Percentiles rank a stretch among this genome's conserved stretches.
These are phyloP conservation scores for Cyrtodaria siliqua DNA, from an alignment of 2,888 invertebrate genomes.

Conservation along the genomic window DNA sequence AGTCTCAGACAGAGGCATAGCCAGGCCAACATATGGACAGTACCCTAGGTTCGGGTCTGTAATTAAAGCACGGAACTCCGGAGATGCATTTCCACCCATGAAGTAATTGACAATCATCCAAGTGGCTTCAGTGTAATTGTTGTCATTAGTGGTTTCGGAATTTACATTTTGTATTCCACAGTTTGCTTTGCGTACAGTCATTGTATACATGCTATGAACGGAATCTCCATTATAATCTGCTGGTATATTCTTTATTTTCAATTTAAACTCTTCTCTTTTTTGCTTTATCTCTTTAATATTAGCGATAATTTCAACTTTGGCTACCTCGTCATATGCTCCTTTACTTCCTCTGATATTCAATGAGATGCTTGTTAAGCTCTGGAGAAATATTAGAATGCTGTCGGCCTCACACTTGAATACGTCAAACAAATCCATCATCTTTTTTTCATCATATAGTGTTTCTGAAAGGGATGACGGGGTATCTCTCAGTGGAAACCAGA, in stretches of 20 bases:
- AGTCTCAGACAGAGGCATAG: slow-evolving; percentile 14
- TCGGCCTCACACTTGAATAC: slow-evolving; percentile 77
- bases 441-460: slow-evolving; percentile 68
- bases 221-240: not conserved
- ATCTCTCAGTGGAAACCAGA: slow-evolving; percentile 80
- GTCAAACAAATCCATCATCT: slow-evolving; percentile 70
- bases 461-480: slow-evolving; percentile 73
- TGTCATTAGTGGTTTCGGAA: slow-evolving; percentile 9
- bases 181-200: not conserved
- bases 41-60: slow-evolving; percentile 23
- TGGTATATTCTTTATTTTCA: not conserved
- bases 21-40: slow-evolving; percentile 43
- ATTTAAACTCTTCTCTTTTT: not conserved
- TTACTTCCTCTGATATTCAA: slow-evolving; percentile 1
- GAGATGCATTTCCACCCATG: slow-evolving; percentile 25
- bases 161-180: slow-evolving; percentile 18
- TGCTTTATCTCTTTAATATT: not conserved
- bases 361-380: slow-evolving; percentile 28
- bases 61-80: slow-evolving; percentile 23
- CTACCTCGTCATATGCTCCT: not conserved
- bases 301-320: not conserved
- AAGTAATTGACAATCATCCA: slow-evolving; percentile 37
- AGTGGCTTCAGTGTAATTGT: not conserved
- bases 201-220: not conserved
- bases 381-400: slow-evolving; percentile 78